These are phyloP conservation scores for Cygnus olor DNA, from an alignment of 2,797 vertebrate genomes.

Conservation along the genomic window DNA sequence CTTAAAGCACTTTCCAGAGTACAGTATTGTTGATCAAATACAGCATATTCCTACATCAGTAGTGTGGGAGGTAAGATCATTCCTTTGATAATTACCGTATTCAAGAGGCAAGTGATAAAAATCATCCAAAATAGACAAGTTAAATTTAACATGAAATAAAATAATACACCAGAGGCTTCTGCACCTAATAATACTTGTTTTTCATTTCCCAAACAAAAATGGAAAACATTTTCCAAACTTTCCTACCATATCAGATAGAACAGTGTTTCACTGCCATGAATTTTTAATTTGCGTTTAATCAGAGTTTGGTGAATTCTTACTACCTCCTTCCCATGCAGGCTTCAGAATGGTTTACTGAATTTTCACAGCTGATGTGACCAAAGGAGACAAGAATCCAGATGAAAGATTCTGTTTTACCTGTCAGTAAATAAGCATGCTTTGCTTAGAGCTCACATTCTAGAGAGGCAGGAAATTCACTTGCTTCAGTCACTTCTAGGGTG, in stretches of 20 bases:
- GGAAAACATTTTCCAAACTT: neutral
- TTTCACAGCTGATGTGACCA: neutral
- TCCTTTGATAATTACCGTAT: constrained; percentile 44
- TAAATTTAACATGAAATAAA: constrained; percentile 55
- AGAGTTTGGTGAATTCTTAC: neutral
- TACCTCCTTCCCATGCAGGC: neutral
- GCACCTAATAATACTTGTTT: neutral
- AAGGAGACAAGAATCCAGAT: neutral
- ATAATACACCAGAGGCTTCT: constrained; percentile 14
- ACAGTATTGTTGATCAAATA: constrained; percentile 58
- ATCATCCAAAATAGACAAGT: constrained; percentile 50
- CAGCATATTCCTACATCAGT: constrained; percentile 42
- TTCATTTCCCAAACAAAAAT: neutral
- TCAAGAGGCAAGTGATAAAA: constrained; percentile 55
- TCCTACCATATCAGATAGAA: constrained; percentile 1
- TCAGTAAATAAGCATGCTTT: neutral
- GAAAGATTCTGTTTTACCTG: neutral
- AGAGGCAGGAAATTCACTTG: neutral
- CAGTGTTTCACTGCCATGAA: constrained; percentile 3
- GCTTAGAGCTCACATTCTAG: neutral
- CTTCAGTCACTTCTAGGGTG: neutral
- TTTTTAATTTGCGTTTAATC: constrained; percentile 41
- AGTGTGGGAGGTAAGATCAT: constrained; percentile 40
- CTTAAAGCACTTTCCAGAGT: constrained; percentile 61
- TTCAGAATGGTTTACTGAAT: neutral